phyloP scores from a whole-genome alignment of 2,888 invertebrate species.

The Iphiclides podalirius region DNA sequence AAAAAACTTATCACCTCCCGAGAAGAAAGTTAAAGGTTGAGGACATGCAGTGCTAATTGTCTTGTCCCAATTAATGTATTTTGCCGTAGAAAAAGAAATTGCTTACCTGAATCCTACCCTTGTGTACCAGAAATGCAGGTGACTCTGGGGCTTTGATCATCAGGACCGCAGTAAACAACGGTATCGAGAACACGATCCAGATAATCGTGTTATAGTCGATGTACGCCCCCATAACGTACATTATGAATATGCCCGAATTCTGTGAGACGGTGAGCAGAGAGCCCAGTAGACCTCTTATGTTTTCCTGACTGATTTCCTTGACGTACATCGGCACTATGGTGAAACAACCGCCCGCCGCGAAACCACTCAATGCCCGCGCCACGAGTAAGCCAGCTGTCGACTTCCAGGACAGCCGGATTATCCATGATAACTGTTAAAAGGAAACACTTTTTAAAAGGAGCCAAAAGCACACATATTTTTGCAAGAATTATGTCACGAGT shows the following conservation, averaged over 20 bases:
- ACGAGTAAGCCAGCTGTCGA: conserved; percentile 40
- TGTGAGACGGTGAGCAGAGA: conserved; percentile 46
- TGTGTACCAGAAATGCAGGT: conserved; percentile 56
- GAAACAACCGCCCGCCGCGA: conserved; percentile 54
- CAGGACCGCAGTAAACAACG: conserved; percentile 41
- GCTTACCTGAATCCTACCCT: conserved; percentile 47
- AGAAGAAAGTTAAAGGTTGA: too few species aligned
- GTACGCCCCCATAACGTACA: conserved; percentile 55
- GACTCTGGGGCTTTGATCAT: conserved; percentile 59
- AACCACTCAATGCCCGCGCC: conserved; percentile 46
- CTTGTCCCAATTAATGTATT: too few species aligned
- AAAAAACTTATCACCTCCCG: too few species aligned
- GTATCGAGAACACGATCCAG: conserved; percentile 43
- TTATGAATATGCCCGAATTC: conserved; percentile 48
- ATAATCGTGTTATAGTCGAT: conserved; percentile 48
- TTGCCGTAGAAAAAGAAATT: too few species aligned
- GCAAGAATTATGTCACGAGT: too few species aligned
- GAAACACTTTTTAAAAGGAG: too few species aligned
- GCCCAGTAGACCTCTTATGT: conserved; percentile 52
- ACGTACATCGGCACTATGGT: conserved; percentile 53
- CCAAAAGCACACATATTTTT: too few species aligned
- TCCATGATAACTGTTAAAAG: conserved; percentile 52
- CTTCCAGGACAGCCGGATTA: conserved; percentile 45
- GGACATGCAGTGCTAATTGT: too few species aligned
- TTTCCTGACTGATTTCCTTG: conserved; percentile 58